Evolutionary conservation across 2,888 invertebrate genomes (phyloP).

Genomic region (Athrips mouffetella): DNA sequence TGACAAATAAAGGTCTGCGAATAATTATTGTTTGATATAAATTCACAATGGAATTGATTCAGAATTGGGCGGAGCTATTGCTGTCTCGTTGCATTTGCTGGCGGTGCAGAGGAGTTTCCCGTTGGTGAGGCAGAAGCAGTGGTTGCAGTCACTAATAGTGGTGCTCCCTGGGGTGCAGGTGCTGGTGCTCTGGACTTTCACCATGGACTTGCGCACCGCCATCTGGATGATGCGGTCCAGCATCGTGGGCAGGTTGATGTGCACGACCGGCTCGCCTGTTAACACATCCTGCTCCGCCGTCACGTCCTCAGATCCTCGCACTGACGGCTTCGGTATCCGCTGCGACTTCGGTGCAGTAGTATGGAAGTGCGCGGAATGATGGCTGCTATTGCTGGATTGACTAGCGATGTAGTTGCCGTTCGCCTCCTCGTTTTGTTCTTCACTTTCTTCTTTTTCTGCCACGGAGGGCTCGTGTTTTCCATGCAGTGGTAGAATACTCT

Average conservation of each 20-base stretch:
- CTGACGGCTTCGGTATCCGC: no score
- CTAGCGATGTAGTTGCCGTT: no score
- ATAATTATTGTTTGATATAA: not conserved
- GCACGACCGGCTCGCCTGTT: not conserved
- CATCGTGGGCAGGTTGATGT: slow-evolving; percentile 31
- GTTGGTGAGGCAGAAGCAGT: slow-evolving; percentile 54
- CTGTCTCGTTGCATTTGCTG: slow-evolving; percentile 38
- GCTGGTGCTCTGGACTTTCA: slow-evolving; percentile 32
- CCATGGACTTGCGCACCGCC: slow-evolving; percentile 44
- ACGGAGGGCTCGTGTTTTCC: no score
- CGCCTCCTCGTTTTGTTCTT: no score
- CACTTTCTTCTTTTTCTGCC: not conserved
- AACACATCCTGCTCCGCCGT: not conserved
- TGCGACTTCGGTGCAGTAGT: no score
- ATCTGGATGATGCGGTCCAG: slow-evolving; percentile 39
- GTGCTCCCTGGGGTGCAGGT: slow-evolving; percentile 43
- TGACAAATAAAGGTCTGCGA: no score
- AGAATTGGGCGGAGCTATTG: no score
- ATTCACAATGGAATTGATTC: not conserved
- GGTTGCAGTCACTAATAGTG: slow-evolving; percentile 39
- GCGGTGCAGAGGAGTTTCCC: slow-evolving; percentile 51
- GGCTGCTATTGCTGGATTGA: not conserved
- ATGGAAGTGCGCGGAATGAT: not conserved
- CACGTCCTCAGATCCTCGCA: no score
- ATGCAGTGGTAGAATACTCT: no score